phyloP scores from a whole-genome alignment of 2,888 invertebrate genomes.

The Morpho achilles region DNA sequence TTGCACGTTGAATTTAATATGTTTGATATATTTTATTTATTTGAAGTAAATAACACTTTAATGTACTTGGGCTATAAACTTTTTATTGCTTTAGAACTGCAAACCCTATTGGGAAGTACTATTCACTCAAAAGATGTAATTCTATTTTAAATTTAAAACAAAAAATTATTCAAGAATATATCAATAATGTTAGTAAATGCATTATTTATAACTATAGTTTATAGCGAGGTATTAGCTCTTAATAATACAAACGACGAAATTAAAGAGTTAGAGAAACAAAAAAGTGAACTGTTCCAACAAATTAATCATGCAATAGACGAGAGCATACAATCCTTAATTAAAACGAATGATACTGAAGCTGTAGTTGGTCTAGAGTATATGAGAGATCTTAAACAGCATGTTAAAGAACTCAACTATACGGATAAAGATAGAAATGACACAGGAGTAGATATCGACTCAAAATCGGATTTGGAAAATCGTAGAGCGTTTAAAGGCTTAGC shows the following conservation, averaged over 20 bases:
- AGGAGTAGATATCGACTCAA: conserved; percentile 5
- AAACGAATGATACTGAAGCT: conserved; percentile 41
- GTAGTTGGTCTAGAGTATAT: conserved; percentile 37
- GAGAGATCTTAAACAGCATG: conserved; percentile 38
- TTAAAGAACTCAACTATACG: conserved; percentile 34
- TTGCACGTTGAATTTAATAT: neutral
- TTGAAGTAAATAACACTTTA: too few species aligned
- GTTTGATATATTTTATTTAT: too few species aligned
- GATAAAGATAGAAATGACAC: conserved; percentile 7
- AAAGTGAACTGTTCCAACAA: conserved; percentile 36
- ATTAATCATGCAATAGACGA: conserved; percentile 47
- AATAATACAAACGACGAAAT: conserved; percentile 25
- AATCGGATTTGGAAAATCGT: conserved; percentile 16
- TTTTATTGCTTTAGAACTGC: neutral
- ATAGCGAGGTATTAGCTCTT: conserved; percentile 7
- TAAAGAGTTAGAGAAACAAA: conserved; percentile 38
- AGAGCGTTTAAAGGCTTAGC: conserved; percentile 13
- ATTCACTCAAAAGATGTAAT: too few species aligned
- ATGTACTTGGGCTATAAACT: neutral
- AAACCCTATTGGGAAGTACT: too few species aligned
- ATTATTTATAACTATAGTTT: conserved; percentile 4
- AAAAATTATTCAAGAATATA: too few species aligned
- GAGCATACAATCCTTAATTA: conserved; percentile 34
- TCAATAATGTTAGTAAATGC: conserved; percentile 8
- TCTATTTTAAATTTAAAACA: too few species aligned